Evolutionary conservation across 2,797 vertebrate species (phyloP).

Genomic region (Thripadectes ignobilis): DNA sequence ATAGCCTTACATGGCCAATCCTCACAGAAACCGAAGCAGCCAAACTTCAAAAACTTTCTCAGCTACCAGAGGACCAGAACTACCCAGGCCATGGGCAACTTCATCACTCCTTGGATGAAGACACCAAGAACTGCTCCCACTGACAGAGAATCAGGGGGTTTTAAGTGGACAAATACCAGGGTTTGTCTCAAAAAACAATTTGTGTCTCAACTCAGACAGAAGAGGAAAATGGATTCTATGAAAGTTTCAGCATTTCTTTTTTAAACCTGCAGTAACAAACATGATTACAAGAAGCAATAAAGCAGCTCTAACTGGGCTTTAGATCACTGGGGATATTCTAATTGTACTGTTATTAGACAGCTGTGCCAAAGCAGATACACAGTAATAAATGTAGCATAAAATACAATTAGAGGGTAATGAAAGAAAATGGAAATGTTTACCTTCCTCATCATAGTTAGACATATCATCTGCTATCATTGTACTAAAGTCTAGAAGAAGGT

Average conservation of each 20-base stretch:
- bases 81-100: neutral
- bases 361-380: neutral
- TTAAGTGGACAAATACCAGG: neutral
- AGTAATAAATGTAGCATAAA: neutral
- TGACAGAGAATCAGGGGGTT: neutral
- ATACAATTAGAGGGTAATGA: neutral
- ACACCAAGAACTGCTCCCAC: neutral
- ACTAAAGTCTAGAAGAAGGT: conserved; percentile 98
- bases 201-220: neutral
- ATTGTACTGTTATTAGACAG: neutral
- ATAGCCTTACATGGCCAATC: neutral
- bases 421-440: conserved; percentile 72
- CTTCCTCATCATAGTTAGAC: conserved; percentile 99
- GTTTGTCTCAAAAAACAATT: neutral
- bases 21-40: neutral
- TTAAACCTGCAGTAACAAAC: neutral
- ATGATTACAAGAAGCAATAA: neutral
- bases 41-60: neutral
- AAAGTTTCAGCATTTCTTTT: neutral
- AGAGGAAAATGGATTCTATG: neutral
- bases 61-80: neutral
- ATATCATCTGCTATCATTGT: conserved; percentile 99
- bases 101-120: neutral
- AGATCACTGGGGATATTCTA: neutral
- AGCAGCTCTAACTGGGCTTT: neutral